Conservation (phyloP, 2,888 invertebrate species). For the Eledona agricola region DNA sequence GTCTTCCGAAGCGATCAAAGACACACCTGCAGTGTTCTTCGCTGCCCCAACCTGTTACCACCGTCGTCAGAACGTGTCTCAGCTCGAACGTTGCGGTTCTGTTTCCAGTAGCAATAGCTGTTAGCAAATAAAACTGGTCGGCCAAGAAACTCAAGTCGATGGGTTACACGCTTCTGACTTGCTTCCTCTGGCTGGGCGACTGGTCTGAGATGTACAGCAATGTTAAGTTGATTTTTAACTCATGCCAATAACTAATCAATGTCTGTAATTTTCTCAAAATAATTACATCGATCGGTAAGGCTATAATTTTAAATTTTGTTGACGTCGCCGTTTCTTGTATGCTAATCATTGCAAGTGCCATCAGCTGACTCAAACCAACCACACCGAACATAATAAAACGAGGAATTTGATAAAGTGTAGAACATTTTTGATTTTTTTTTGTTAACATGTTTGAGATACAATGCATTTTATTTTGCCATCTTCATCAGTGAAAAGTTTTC, state of each 20-base stretch:
- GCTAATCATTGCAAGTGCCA: constrained; percentile 2
- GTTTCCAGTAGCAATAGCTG: constrained; percentile 59
- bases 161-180: constrained; percentile 4
- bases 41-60: constrained; percentile 21
- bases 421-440: too few relatives aligned
- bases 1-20: constrained; percentile 44
- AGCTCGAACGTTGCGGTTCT: constrained; percentile 45
- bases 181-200: constrained; percentile 42
- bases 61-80: constrained; percentile 38
- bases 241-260: constrained; percentile 54
- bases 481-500: too few relatives aligned
- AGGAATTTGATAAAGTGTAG: too few relatives aligned
- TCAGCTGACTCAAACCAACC: not conserved
- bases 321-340: constrained; percentile 38
- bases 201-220: constrained; percentile 49
- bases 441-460: too few relatives aligned
- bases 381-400: too few relatives aligned
- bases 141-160: constrained; percentile 40
- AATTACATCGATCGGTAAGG: constrained; percentile 45
- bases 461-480: too few relatives aligned
- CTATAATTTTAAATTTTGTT: constrained; percentile 49
- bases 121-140: constrained; percentile 57
- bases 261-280: constrained; percentile 52
- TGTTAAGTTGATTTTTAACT: constrained; percentile 52
- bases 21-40: constrained; percentile 35